These are phyloP conservation scores for Paralinhomoeus sp. DNA, from an alignment of 2,888 invertebrate genomes.

Conservation along the genomic window DNA sequence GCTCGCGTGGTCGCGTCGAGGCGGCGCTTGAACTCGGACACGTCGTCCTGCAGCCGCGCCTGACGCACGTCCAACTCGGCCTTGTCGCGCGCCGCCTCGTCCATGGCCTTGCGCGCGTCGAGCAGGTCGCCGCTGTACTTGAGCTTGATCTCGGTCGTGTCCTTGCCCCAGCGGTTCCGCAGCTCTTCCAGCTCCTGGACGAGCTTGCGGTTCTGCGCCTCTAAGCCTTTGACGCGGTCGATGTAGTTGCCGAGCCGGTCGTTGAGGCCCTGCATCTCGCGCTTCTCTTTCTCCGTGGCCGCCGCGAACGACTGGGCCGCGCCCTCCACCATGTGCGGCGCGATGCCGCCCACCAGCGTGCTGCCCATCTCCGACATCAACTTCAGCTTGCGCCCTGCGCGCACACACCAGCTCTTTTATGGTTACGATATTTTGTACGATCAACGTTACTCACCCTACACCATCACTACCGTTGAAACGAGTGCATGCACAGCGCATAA, in stretches of 20 bases:
- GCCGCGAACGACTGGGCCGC: slow-evolving; percentile 23
- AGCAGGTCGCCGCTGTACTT: slow-evolving; percentile 31
- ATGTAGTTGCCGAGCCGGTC: slow-evolving; percentile 35
- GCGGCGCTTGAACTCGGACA: slow-evolving; percentile 24
- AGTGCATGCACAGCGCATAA: too few species aligned
- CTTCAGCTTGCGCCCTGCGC: slow-evolving; percentile 23
- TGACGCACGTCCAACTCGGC: slow-evolving; percentile 31
- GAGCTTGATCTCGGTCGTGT: slow-evolving; percentile 23
- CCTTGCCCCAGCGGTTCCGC: slow-evolving; percentile 24
- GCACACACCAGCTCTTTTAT: too few species aligned
- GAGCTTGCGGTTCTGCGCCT: slow-evolving; percentile 23
- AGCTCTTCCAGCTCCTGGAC: slow-evolving; percentile 23
- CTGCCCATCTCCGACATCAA: slow-evolving; percentile 24
- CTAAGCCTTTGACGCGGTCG: slow-evolving; percentile 27
- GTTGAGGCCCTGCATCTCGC: slow-evolving; percentile 31
- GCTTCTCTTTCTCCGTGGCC: slow-evolving; percentile 31
- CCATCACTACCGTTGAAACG: too few species aligned
- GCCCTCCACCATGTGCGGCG: slow-evolving; percentile 22
- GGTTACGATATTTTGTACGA: too few species aligned
- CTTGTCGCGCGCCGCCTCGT: slow-evolving; percentile 31
- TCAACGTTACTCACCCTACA: too few species aligned
- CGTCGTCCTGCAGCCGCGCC: slow-evolving; percentile 29
- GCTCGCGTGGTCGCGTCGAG: slow-evolving; percentile 22
- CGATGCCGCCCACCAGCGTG: slow-evolving; percentile 12
- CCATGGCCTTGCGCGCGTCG: slow-evolving; percentile 31